phyloP scores from a whole-genome alignment of 2,113 vertebrate genomes.

The Budorcas taxicolor region DNA sequence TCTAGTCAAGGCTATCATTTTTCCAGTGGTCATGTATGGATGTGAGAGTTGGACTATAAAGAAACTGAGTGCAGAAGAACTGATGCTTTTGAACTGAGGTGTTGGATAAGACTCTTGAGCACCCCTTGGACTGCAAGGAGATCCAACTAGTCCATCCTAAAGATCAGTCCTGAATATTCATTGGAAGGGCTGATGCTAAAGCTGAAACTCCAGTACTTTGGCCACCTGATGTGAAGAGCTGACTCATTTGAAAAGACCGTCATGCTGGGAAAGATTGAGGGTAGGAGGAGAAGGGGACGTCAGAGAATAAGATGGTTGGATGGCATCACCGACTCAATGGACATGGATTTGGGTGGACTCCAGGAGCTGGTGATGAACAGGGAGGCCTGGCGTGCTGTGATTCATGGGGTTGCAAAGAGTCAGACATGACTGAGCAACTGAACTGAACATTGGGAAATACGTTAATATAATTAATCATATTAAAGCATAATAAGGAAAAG shows the following conservation, averaged over 20 bases:
- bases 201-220: not conserved
- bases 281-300: not conserved
- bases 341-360: not conserved
- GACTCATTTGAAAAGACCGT: not conserved
- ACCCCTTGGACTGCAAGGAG: not conserved
- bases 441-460: not conserved
- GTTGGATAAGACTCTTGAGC: not conserved
- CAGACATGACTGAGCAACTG: not conserved
- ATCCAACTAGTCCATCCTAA: not conserved
- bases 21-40: not conserved
- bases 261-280: not conserved
- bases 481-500: not conserved
- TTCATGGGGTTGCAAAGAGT: not conserved
- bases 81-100: not conserved
- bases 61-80: not conserved
- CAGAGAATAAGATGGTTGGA: not conserved
- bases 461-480: not conserved
- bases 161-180: not conserved
- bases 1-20: not conserved
- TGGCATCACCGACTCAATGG: not conserved
- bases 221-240: not conserved
- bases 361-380: not conserved
- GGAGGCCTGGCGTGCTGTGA: accelerated
- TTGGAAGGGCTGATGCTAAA: not conserved
- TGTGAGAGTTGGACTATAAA: not conserved